Percentiles rank a stretch among this genome's conserved stretches.
Conservation (phyloP, 2,113 vertebrate genomes). For the Cryptomyrus ogoouensis region DNA sequence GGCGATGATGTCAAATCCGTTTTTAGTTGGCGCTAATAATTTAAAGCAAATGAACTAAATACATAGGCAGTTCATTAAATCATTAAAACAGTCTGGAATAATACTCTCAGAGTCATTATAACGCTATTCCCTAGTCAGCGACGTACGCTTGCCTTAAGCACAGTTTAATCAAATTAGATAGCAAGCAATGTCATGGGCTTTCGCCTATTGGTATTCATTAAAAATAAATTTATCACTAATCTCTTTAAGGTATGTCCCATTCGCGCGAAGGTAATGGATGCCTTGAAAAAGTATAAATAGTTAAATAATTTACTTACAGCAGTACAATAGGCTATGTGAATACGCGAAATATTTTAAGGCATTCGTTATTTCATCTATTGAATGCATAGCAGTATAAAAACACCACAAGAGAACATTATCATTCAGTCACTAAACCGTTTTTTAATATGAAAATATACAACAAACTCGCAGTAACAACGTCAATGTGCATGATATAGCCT, state of each 20-base stretch:
- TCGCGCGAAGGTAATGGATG: constrained; percentile 73
- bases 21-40: constrained; percentile 81
- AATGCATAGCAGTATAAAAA: background rate
- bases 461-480: background rate
- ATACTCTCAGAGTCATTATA: constrained; percentile 87
- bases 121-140: constrained; percentile 77
- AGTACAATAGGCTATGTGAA: background rate
- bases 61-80: constrained; percentile 86
- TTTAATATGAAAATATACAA: background rate
- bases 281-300: constrained; percentile 45
- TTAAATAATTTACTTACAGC: constrained; percentile 26
- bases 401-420: background rate
- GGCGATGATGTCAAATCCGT: constrained; percentile 23
- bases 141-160: constrained; percentile 83
- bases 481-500: background rate
- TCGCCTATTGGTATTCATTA: constrained; percentile 91
- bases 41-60: constrained; percentile 79
- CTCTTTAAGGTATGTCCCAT: constrained; percentile 73
- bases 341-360: background rate
- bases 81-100: constrained; percentile 84
- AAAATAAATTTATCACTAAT: constrained; percentile 90
- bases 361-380: background rate
- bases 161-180: constrained; percentile 92
- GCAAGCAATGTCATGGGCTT: constrained; percentile 82
- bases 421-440: background rate